These are phyloP conservation scores for Clarias batrachus DNA, from an alignment of 2,113 vertebrate genomes.

Conservation along the genomic window DNA sequence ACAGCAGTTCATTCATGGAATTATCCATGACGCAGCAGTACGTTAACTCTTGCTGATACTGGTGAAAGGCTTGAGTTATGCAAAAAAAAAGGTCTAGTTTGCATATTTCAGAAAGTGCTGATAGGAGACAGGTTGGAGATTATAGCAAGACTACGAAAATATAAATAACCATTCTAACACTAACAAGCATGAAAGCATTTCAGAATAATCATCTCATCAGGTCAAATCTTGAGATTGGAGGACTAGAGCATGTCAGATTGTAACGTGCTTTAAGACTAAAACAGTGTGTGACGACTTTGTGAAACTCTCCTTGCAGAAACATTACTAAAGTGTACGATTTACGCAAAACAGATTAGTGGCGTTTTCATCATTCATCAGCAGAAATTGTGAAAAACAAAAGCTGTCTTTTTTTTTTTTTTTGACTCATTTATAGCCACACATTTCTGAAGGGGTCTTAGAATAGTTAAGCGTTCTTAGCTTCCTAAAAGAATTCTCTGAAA, in stretches of 20 bases:
- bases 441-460: neutral
- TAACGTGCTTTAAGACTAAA: neutral
- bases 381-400: neutral
- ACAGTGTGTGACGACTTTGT: neutral
- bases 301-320: neutral
- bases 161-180: neutral
- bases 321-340: neutral
- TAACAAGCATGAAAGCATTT: neutral
- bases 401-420: neutral
- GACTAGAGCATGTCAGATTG: neutral
- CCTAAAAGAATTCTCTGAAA: neutral
- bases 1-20: neutral
- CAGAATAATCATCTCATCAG: neutral
- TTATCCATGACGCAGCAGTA: neutral
- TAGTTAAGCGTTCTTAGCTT: neutral
- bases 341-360: neutral
- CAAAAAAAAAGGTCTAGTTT: neutral
- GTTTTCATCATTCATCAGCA: neutral
- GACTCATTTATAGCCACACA: neutral
- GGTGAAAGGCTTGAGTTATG: neutral
- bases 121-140: neutral
- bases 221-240: neutral
- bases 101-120: neutral
- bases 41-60: neutral
- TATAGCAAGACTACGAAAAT: neutral